These are phyloP conservation scores for Diorhabda carinulata DNA, from an alignment of 1,140 invertebrate genomes.

Conservation along the genomic window DNA sequence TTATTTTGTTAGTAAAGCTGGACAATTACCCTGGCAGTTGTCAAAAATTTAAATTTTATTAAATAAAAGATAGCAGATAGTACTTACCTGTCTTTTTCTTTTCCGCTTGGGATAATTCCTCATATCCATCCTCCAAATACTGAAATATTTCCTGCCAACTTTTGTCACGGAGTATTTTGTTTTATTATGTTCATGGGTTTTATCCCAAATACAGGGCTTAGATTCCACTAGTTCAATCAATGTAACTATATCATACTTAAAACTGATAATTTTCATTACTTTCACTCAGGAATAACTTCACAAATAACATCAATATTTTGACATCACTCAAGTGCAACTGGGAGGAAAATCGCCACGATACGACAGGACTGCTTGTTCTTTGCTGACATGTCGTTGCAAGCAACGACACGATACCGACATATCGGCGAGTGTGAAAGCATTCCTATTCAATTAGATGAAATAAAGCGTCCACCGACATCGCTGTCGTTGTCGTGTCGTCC, in stretches of 20 bases:
- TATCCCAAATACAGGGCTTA: slow-evolving; percentile 19
- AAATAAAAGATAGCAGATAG: no score
- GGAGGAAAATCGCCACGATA: no score
- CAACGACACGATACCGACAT: no score
- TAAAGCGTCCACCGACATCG: no score
- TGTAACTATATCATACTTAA: slow-evolving; percentile 20
- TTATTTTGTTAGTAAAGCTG: slow-evolving; percentile 21
- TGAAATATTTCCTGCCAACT: slow-evolving; percentile 18
- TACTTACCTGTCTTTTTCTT: no score
- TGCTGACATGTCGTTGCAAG: no score
- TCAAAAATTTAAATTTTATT: slow-evolving; percentile 19
- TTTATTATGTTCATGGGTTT: slow-evolving; percentile 15
- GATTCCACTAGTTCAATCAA: slow-evolving; percentile 20
- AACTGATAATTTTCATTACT: slow-evolving; percentile 1
- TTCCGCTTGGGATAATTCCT: slow-evolving; percentile 18
- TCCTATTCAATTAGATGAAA: no score
- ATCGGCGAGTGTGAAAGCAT: no score
- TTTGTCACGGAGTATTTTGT: slow-evolving; percentile 10
- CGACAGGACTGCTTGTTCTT: no score
- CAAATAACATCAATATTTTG: not conserved
- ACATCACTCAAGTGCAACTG: no score
- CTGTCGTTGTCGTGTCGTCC: no score
- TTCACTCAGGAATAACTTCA: no score
- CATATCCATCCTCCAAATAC: slow-evolving; percentile 23
- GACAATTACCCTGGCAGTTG: slow-evolving; percentile 19